A percentile compares a stretch with the other conserved stretches of the same genome.
Conservation (phyloP, 2,113 vertebrate species). For the Esox niger region DNA sequence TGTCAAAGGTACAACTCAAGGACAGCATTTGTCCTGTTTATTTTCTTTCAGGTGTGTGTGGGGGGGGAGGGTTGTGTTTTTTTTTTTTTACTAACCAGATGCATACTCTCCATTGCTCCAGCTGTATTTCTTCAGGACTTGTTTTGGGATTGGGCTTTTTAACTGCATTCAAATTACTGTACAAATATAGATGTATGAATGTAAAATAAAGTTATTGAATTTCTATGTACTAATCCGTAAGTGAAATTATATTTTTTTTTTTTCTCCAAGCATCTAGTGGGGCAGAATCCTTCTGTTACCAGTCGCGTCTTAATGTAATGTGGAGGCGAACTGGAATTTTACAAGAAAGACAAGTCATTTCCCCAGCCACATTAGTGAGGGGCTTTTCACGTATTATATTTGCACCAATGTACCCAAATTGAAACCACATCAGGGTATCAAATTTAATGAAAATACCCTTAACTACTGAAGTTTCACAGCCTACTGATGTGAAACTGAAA, state of each 20-base stretch:
- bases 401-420: too few species aligned
- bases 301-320: too few species aligned
- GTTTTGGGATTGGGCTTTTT: constrained; percentile 82
- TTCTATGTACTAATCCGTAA: constrained; percentile 67
- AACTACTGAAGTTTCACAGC: too few species aligned
- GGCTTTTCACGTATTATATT: too few species aligned
- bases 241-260: constrained; percentile 12
- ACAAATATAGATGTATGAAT: constrained; percentile 97
- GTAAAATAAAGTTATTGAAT: constrained; percentile 93
- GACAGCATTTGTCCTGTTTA: constrained; percentile 59
- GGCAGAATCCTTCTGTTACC: too few species aligned
- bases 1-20: constrained; percentile 71
- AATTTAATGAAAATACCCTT: too few species aligned
- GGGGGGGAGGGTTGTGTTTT: too few species aligned
- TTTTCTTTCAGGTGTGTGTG: constrained; percentile 22
- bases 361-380: too few species aligned
- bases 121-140: constrained; percentile 80
- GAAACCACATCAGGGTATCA: too few species aligned
- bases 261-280: too few species aligned
- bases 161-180: constrained; percentile 91
- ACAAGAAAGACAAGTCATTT: background rate
- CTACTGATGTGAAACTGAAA: too few species aligned
- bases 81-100: constrained; percentile 63
- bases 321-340: too few species aligned
- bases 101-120: constrained; percentile 61